Base-by-base conservation (phyloP, 2,888 invertebrate species). In the Sesamia inferens region DNA sequence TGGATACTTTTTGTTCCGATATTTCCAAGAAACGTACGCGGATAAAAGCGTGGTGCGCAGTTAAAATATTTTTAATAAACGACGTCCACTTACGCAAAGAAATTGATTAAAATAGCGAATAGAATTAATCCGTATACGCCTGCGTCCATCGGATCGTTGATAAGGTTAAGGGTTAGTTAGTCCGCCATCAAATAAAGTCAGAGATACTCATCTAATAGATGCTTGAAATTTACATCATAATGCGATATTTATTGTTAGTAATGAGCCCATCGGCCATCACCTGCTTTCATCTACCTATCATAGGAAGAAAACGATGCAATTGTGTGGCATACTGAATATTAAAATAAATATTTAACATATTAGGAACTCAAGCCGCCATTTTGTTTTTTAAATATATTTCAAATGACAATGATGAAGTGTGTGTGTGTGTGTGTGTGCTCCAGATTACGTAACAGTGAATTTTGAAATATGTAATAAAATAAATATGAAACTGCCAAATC, bases 41-140 rank as follows among this genome's bases (percentile, higher is more conserved):
- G 31, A 3, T 31, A 3, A 31, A 31, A 31, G 31, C 31, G 31
- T 3, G 31, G 31, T 31, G 31, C 31, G 31, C 31, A 31, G 31
- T 31, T 31, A 31, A 31, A 3, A 3, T 31, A 31, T 31, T 31
- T 31, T 31, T 42, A 76, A 70, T 54, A 31, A 44, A 76, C 48
- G 48, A 76, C 54, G 65, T 73, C 79, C 67, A 58, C 19, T 67
- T 16, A 44, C 61, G 59, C 47, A 74, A 66, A 68, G 31, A 61
- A 68, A 68, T 70, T 79, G 71, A 79, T 80, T 80, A 79, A 75
- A 67, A 76, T 80, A 47, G 63, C 71, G 67, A 67, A 80, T 64
- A 76, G 63, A 79, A 80, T 80, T 78, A 71, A 80, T 71, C 57
- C 51, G 39, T 80, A 57, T 71, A 71, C 64, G 79, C 48, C 13